phyloP scores from a whole-genome alignment of 2,797 vertebrate species.

The Oreonectes daqikongensis region DNA sequence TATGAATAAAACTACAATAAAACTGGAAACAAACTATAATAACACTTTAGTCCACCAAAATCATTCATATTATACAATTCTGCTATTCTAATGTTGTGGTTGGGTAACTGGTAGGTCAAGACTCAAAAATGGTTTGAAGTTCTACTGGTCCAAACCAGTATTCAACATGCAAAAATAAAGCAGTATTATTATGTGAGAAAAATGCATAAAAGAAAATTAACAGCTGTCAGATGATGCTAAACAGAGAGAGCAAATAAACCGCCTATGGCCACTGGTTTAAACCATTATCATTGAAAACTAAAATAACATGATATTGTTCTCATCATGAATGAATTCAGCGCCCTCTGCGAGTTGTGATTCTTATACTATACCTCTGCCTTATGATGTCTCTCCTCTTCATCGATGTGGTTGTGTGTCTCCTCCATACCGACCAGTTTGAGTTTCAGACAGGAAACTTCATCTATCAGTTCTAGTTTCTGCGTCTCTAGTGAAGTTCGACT shows the following conservation, averaged over 20 bases:
- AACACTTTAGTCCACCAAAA: too few relatives aligned
- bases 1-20: too few relatives aligned
- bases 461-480: constrained; percentile 94
- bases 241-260: constrained; percentile 1
- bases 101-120: too few relatives aligned
- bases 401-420: constrained; percentile 75
- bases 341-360: background rate
- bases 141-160: background rate
- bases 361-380: constrained; percentile 87
- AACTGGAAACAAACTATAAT: too few relatives aligned
- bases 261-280: background rate
- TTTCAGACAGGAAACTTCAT: constrained; percentile 92
- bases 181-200: background rate
- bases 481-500: constrained; percentile 91
- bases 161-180: background rate
- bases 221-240: background rate
- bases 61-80: background rate
- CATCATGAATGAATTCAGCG: background rate
- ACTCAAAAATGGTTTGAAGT: too few relatives aligned
- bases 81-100: background rate
- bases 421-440: constrained; percentile 93
- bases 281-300: constrained; percentile 1
- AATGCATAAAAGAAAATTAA: background rate
- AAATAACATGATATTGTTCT: background rate
- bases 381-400: constrained; percentile 82